These are phyloP conservation scores for Corvus moneduloides DNA, from an alignment of 2,113 vertebrate species.

Conservation along the genomic window DNA sequence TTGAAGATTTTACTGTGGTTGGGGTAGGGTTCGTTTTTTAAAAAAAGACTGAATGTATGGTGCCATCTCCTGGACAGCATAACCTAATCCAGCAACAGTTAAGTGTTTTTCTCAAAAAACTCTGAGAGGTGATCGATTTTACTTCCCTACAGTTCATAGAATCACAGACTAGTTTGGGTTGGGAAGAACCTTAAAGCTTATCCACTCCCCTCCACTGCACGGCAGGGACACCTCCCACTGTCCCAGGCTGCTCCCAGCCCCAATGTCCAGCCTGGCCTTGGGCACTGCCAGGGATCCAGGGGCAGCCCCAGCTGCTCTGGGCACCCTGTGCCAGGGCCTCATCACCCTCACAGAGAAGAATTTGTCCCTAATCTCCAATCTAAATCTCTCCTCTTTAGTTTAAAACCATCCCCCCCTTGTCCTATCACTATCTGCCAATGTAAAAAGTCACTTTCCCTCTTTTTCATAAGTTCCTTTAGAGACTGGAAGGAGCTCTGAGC, in stretches of 20 bases:
- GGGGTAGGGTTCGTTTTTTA: not conserved
- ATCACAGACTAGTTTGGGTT: not conserved
- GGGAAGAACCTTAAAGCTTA: not conserved
- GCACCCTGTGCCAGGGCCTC: not conserved
- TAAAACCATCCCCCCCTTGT: not conserved
- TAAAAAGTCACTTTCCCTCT: not conserved
- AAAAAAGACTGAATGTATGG: slow-evolving; percentile 62
- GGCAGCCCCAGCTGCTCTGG: not conserved
- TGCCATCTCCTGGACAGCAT: slow-evolving; percentile 74
- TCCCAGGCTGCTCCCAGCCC: not conserved
- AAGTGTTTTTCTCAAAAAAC: not conserved
- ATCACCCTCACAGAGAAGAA: fast-evolving
- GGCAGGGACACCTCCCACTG: not conserved
- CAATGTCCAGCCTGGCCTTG: not conserved
- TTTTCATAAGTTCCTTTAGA: too few relatives aligned
- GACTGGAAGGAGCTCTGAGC: fast-evolving
- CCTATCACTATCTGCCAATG: not conserved
- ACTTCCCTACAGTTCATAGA: not conserved
- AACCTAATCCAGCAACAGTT: not conserved
- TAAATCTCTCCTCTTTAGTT: not conserved
- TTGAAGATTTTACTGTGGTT: not conserved
- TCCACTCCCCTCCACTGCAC: fast-evolving
- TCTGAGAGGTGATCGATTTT: not conserved
- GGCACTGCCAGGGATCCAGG: not conserved
- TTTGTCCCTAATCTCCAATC: not conserved